Base-by-base conservation (phyloP, 2,888 invertebrate species). In the Saturnia japonica region DNA sequence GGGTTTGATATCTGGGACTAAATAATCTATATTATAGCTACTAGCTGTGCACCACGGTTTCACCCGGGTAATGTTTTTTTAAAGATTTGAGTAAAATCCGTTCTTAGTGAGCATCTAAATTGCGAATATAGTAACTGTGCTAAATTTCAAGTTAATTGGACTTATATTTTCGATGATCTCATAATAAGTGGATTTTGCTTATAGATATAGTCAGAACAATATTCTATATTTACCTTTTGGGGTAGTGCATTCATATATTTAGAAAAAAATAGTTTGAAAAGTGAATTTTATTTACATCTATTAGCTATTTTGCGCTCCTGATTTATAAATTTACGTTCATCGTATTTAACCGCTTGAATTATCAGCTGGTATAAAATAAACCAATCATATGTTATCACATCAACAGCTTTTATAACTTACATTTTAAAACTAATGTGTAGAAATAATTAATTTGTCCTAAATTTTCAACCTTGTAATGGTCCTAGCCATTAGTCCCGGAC, bases 401-500 rank as follows among this genome's bases (percentile, higher is more conserved):
- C 40, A 40, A 19, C 40, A 4, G 19, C 8, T 7, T 16, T 19
- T 34, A n/a, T 19, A 9, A 34, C n/a, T 40, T 64, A 12, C 40
- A 34, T n/a, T 25, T 54, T 9, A 34, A 28, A 34, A 7, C 16
- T 1, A 14, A 64, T 40, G 40, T 40, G 19, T 16, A 64, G 8
- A 40, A 64, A 16, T 28, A 64, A 64, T 64, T 64, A 64, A 40
- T 64, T 40, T 16, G 64, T 40, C 62, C 62, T 28, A 64, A 64
- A 64, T 40, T 40, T 64, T n/a, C n/a, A 64, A n/a, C 64, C 40
- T 40, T 40, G 34, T 64, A 40, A 64, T 64, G n/a, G 40, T 64
- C 40, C 22, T 40, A 64, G 64, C 40, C 64, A 64, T 64, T 64
- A 64, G 64, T 40, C 40, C 40, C 64, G 34, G 64, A 64, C n/a